These are phyloP conservation scores for Brachirus orientalis DNA, from an alignment of 2,113 vertebrate species.

Conservation along the genomic window DNA sequence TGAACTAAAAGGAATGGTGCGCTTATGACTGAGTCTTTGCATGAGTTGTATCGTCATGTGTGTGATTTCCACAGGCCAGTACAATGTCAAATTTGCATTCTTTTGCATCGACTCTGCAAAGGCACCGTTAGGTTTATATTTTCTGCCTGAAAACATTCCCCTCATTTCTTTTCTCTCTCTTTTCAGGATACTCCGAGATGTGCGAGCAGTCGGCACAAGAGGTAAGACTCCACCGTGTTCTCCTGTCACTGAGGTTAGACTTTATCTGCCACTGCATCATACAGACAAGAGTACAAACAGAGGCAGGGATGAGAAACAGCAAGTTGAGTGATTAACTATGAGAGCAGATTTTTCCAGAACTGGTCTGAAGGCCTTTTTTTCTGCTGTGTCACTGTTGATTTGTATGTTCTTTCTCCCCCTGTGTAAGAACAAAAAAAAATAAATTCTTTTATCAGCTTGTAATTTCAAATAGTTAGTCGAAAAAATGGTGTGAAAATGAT, in stretches of 20 bases:
- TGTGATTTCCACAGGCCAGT: too few species aligned
- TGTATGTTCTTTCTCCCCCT: too few species aligned
- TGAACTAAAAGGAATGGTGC: too few species aligned
- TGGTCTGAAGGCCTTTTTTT: background rate
- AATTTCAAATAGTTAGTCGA: too few species aligned
- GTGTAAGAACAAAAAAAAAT: too few species aligned
- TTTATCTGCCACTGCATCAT: conserved; percentile 31
- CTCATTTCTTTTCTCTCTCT: conserved; percentile 12
- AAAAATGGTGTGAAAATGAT: too few species aligned
- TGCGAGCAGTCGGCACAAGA: conserved; percentile 87
- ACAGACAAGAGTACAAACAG: conserved; percentile 18
- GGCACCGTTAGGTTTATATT: background rate
- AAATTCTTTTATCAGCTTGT: too few species aligned
- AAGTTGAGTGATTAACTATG: conserved; percentile 5
- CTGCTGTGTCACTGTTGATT: background rate
- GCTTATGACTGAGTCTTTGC: too few species aligned
- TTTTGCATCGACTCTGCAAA: too few species aligned
- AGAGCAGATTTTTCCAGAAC: conserved; percentile 24
- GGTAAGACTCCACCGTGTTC: conserved; percentile 80
- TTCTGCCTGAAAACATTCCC: background rate
- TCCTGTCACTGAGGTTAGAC: background rate
- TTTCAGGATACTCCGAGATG: conserved; percentile 88
- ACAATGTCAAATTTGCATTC: too few species aligned
- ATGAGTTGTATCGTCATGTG: too few species aligned
- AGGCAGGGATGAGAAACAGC: conserved; percentile 25